Evolutionary conservation across 2,113 vertebrate species (phyloP), one percentile per base, ranked within the genome.

Genomic region (Tinamus guttatus): DNA sequence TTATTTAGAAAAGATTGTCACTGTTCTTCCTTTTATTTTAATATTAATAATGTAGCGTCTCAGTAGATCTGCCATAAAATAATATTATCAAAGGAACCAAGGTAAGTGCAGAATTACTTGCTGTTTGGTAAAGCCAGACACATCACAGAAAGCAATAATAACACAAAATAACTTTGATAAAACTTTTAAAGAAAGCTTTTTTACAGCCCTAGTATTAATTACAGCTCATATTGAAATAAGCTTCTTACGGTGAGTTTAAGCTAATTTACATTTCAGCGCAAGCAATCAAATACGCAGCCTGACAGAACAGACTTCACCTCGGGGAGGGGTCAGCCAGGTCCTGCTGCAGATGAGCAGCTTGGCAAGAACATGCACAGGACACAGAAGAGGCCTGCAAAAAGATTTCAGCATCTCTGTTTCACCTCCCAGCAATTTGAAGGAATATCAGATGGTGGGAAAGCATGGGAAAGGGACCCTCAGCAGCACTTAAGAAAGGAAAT

Each of bases 51-150:
- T 47, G 84, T 74, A 59, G 34, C 87, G 58, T 69, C 90, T 82
- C 78, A 58, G 84, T 81, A 77, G 88, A 75, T 80, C 79, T 95
- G 77, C 93, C 85, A 87, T 51, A 36, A 86, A 86, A 89, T 88
- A 51, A 43, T 64, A 59, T 76, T 95, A 92, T 92, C 95, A 96
- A 95, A 96, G 77, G 73, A 94, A 78, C 56, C 11, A 20, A 93
- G 85, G 90, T 78, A 93, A 92, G 56, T 47, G 74, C 77, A 89
- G 94, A 93, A 92, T 94, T 93, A 92, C 94, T 96, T 96, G 81
- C 89, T 93, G 95, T 94, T 94, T 90, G 45, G 91, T 96, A 97
- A 96, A 90, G 93, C 82, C 85, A 90, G 94, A 93, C 75, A 43
- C 64, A 84, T 89, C 92, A 86, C 81, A 80, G 90, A 82, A 88